These are phyloP conservation scores for Ochropleura leucogaster DNA, from an alignment of 2,888 invertebrate genomes.

Conservation along the genomic window DNA sequence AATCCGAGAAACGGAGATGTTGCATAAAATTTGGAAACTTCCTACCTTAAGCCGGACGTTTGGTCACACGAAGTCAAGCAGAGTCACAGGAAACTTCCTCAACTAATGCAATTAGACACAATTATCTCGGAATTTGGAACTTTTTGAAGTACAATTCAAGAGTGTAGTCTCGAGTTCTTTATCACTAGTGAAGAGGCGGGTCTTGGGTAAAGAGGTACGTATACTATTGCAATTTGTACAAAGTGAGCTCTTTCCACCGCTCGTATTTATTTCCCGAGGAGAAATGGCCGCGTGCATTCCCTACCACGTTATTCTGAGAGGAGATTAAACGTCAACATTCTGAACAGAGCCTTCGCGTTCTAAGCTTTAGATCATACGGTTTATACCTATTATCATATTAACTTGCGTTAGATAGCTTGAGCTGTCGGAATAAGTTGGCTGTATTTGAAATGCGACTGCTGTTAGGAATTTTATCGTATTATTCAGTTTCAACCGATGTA, in stretches of 20 bases:
- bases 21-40: constrained; percentile 42
- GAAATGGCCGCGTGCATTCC: constrained; percentile 70
- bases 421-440: constrained; percentile 28
- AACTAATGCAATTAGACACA: constrained; percentile 70
- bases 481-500: constrained; percentile 16
- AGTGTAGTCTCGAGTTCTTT: constrained; percentile 66
- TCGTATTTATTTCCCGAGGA: constrained; percentile 75
- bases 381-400: constrained; percentile 65
- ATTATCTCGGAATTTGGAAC: constrained; percentile 66
- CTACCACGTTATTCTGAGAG: constrained; percentile 70
- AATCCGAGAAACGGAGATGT: constrained; percentile 36
- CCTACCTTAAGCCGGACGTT: constrained; percentile 29
- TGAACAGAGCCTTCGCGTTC: constrained; percentile 57
- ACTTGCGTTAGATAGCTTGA: constrained; percentile 39
- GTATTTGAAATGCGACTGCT: constrained; percentile 46
- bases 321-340: constrained; percentile 73
- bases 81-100: constrained; percentile 58
- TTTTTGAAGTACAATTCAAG: constrained; percentile 66
- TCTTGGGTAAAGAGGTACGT: constrained; percentile 60
- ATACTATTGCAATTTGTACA: constrained; percentile 75
- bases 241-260: constrained; percentile 73
- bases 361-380: constrained; percentile 58
- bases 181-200: constrained; percentile 69
- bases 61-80: constrained; percentile 42
- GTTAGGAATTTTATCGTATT: constrained; percentile 25